Conservation (phyloP, 53 echinoderm and acorn worm species). For the Paracentrotus lividus region DNA sequence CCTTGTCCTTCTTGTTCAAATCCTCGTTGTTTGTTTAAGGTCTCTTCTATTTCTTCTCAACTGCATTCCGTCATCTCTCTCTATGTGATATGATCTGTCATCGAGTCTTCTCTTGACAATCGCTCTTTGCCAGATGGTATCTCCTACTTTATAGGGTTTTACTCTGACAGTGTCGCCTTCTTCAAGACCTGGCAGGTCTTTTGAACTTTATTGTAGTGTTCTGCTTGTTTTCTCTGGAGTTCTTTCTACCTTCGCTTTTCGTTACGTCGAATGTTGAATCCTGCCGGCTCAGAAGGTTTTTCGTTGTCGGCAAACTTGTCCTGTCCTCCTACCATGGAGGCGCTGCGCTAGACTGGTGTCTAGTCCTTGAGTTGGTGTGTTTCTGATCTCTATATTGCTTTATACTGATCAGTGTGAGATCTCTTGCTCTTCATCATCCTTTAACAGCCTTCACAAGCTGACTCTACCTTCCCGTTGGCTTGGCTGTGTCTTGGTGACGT, state of each 20-base stretch:
- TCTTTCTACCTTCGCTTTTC: conserved; percentile 37
- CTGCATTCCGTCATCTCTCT: too few species aligned
- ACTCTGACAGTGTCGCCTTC: conserved; percentile 76
- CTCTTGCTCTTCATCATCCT: conserved; percentile 69
- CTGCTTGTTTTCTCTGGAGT: conserved; percentile 45
- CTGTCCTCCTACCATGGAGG: conserved; percentile 69
- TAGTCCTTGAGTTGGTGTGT: conserved; percentile 71
- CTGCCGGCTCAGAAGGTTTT: conserved; percentile 63
- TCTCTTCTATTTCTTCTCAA: too few species aligned
- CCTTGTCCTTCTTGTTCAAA: too few species aligned
- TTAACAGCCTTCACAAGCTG: too few species aligned
- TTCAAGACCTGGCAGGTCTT: conserved; percentile 61
- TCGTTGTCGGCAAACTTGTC: conserved; percentile 69
- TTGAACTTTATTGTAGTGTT: conserved; percentile 68
- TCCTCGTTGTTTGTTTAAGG: too few species aligned
- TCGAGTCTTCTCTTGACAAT: conserved; percentile 53
- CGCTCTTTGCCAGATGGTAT: conserved; percentile 64
- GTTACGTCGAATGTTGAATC: not conserved
- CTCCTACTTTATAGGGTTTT: conserved; percentile 70
- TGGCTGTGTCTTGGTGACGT: conserved; percentile 61
- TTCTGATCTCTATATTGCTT: conserved; percentile 53
- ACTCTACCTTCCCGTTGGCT: conserved; percentile 77
- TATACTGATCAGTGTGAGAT: conserved; percentile 52
- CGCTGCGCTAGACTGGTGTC: conserved; percentile 62
- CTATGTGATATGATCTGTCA: conserved; percentile 78